Base-by-base conservation (phyloP, 2,113 vertebrate species). In the Amazona vittata region DNA sequence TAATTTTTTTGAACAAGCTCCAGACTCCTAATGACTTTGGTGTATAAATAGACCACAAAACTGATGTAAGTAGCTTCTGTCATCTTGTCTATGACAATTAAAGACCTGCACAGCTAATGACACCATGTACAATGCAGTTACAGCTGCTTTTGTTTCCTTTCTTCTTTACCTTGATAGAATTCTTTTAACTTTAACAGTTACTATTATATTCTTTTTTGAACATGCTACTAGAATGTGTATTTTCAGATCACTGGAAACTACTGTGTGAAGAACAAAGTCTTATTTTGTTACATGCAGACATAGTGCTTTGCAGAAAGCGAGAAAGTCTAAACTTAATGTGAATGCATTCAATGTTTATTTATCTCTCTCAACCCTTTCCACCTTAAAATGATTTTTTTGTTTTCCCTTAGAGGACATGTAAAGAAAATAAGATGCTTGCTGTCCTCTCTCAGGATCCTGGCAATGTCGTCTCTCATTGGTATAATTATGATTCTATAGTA, bases 31-130 rank as follows among this genome's bases (percentile, higher is more conserved):
- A 93, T 77, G 74, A 93, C 67, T 92, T 69, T 50, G 44, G 55
- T 85, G 41, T 95, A 86, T 96, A 97, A 97, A 96, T 97, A 95
- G 78, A n/a, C 85, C 76, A 95, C 87, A 91, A 94, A 97, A 96
- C 82, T 96, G 77, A 88, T 93, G 85, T 89, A 95, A 97, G 89
- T 96, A 92, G 86, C 67, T 95, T 94, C 86, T 97, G 94, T 97
- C 94, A 96, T 90, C 82, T 96, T 95, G 73, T 95, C 95, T 92
- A 46, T 91, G 87, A 83, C 69, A 91, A 84, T 96, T 97, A 95
- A 95, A 96, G 93, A 94, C 83, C 81, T 97, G 78, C 3, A 91
- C 50, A 57, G 83, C 70, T 92, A 97, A 97, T 96, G 94, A 85
- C 75, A 96, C 52, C 87, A 94, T 93, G 97, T 97, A 96, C 94